Percentiles rank a stretch among this genome's conserved stretches.
Conservation (phyloP, 2,113 vertebrate genomes). For the Theristicus caerulescens region DNA sequence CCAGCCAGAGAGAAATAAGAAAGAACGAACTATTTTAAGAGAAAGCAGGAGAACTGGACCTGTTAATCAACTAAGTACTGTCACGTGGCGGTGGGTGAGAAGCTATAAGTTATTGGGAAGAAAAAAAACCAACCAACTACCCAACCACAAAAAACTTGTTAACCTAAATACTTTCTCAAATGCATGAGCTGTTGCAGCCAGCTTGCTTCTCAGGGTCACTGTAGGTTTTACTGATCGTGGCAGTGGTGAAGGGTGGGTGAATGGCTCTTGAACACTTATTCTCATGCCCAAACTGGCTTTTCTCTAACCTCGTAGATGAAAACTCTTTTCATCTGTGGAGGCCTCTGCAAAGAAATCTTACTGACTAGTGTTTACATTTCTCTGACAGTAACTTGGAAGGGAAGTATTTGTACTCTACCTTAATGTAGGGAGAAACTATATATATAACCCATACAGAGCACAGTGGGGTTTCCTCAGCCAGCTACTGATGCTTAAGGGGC, state of each 20-base stretch:
- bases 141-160: neutral
- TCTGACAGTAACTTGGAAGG: neutral
- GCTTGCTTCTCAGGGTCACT: fast-evolving
- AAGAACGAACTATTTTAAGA: neutral
- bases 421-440: neutral
- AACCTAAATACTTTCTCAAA: neutral
- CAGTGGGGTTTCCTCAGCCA: neutral
- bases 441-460: neutral
- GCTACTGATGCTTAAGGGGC: neutral
- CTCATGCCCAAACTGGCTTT: neutral
- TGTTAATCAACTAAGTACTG: neutral
- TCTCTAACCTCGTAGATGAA: neutral
- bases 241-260: neutral
- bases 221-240: neutral
- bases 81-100: neutral
- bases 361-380: neutral
- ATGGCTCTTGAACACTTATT: neutral
- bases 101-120: neutral
- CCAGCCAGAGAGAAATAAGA: neutral
- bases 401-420: neutral
- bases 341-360: neutral
- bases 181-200: neutral
- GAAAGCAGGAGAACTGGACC: neutral
- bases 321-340: neutral
- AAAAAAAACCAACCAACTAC: neutral